Conservation (phyloP, 2,113 vertebrate genomes). For the Aleadryas rufinucha region DNA sequence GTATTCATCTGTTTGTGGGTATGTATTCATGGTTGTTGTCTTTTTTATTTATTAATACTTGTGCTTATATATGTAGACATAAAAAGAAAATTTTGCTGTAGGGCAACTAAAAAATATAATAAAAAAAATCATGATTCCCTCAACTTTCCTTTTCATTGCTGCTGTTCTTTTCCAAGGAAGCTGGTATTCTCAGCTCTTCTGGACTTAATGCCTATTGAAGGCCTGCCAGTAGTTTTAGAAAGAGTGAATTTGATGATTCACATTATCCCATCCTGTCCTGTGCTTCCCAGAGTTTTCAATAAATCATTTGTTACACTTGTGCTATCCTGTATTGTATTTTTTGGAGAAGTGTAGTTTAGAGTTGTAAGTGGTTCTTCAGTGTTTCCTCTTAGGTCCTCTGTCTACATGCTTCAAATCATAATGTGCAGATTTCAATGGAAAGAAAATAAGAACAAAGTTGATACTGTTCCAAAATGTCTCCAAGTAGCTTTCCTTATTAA, state of each 20-base stretch:
- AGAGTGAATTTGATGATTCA: slow-evolving; percentile 26
- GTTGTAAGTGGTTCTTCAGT: background rate
- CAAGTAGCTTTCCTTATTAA: slow-evolving; percentile 9
- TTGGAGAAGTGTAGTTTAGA: background rate
- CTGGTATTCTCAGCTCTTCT: background rate
- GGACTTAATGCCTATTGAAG: slow-evolving; percentile 6
- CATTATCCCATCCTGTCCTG: background rate
- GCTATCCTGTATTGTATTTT: background rate
- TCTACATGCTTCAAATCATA: slow-evolving; percentile 21
- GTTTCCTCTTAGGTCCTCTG: background rate
- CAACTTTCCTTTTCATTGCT: background rate
- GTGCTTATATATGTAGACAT: background rate
- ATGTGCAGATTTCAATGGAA: slow-evolving; percentile 32
- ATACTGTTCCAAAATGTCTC: background rate
- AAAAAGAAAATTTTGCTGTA: background rate
- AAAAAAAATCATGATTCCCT: background rate
- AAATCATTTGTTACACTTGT: slow-evolving; percentile 13
- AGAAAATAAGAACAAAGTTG: slow-evolving; percentile 10
- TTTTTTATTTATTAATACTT: background rate
- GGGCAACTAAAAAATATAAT: background rate
- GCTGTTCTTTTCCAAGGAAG: background rate
- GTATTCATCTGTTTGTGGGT: background rate
- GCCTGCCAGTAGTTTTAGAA: slow-evolving; percentile 22
- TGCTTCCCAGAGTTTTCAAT: slow-evolving; percentile 28
- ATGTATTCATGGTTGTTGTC: background rate